Evolutionary conservation across 2,113 vertebrate genomes (phyloP).

Genomic region (Neotoma lepida): DNA sequence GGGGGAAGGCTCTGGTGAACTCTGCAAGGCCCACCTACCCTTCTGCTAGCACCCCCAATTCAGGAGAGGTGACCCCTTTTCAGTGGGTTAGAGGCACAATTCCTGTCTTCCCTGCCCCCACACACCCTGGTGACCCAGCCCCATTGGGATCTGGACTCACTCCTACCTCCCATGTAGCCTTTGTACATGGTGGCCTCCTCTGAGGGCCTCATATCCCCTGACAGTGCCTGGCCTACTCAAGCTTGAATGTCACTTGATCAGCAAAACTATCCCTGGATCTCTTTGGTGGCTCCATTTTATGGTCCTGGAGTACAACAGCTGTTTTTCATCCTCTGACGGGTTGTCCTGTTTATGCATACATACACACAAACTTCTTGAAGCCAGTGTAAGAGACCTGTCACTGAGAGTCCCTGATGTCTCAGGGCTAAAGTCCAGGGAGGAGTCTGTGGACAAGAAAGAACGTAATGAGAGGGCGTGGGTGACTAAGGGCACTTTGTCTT

Average conservation of each 20-base stretch:
- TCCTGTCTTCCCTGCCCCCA: neutral
- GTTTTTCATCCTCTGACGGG: neutral
- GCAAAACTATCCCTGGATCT: neutral
- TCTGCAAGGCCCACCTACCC: too few species aligned
- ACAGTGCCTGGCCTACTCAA: neutral
- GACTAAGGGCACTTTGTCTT: neutral
- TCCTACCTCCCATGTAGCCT: neutral
- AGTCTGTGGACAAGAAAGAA: neutral
- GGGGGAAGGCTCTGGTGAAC: neutral
- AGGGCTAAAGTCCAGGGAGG: neutral
- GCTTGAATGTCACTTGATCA: too few species aligned
- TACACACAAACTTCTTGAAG: neutral
- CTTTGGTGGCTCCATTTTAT: neutral
- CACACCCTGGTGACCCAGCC: rapidly evolving
- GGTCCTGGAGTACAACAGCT: neutral
- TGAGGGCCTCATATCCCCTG: neutral
- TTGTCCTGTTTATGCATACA: neutral
- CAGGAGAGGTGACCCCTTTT: neutral
- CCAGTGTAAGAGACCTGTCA: neutral
- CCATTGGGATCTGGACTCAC: neutral
- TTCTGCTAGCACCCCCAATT: neutral
- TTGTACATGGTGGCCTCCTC: neutral
- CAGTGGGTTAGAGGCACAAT: rapidly evolving
- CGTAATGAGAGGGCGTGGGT: neutral
- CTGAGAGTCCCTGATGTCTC: neutral